Base-by-base conservation (phyloP, 2,113 vertebrate species). In the Paraplagusia blochii region DNA sequence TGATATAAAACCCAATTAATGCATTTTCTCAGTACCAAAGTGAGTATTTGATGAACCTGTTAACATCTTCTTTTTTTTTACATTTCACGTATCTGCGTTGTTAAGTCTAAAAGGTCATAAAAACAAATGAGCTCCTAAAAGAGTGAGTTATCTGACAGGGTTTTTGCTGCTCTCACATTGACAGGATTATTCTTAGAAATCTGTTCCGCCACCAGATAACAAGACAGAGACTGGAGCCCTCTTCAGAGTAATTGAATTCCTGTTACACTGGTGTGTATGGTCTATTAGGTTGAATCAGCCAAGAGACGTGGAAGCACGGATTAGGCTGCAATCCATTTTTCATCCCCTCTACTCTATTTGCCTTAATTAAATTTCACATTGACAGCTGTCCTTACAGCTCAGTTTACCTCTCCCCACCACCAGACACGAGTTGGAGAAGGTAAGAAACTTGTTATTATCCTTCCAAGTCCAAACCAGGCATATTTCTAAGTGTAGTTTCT, bases 371-470 rank as follows among this genome's bases (percentile, higher is more conserved):
- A 9, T 42, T 29, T 74, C 88, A 99, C 94, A 94, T 94, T 64
- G 96, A 99, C 90, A 98, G 97, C 90, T 99, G 97, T 77, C 97
- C 97, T 0, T 99, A 99, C 2, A 90, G 95, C 81, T 92, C 97
- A 0, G 94, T 98, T 82, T 99, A 99, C 69, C 94, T 99, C 71
- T 98, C 97, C 0, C 97, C 97, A 4, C 96, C 97, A 0, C 92
- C 95, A 0, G 97, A 99, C 86, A 97, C 94, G 0, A 99, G 93
- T 90, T 99, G 97, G 97, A 95, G 97, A 87, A 96, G 97, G 97
- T 98, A 82, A 83, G 94, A 36, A 22, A 12, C 50, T 56, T 61
- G 38, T 49, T 12, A 29, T 66, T 64, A 14, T 59, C 39, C n/a
- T 3, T 60, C 56, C 67, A 29, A 6, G 15, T 7, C 44, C 43